Conservation (phyloP, 2,113 vertebrate genomes). For the Oncorhynchus clarkii region DNA sequence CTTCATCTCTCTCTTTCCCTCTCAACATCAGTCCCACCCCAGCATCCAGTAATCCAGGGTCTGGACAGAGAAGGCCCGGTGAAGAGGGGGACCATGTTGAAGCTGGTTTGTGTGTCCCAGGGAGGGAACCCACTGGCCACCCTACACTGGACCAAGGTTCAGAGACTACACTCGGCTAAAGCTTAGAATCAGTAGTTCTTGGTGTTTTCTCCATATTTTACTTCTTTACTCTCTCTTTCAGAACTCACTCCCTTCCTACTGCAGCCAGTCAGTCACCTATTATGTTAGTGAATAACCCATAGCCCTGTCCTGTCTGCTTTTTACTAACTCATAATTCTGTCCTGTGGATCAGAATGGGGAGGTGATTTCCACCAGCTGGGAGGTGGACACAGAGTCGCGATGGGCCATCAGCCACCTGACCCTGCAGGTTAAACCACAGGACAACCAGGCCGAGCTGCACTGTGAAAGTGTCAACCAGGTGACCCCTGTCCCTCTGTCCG, state of each 20-base stretch:
- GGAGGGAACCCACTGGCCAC: slow-evolving; percentile 84
- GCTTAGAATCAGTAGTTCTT: not conserved
- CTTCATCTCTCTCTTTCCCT: too few relatives aligned
- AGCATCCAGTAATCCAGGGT: slow-evolving; percentile 76
- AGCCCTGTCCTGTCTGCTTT: too few relatives aligned
- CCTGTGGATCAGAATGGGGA: slow-evolving; percentile 69
- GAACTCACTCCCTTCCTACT: slow-evolving; percentile 64
- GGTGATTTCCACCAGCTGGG: slow-evolving; percentile 77
- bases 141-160: slow-evolving; percentile 82
- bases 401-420: slow-evolving; percentile 72
- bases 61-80: slow-evolving; percentile 65
- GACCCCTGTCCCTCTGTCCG: slow-evolving; percentile 58
- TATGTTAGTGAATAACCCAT: too few relatives aligned
- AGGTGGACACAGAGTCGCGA: slow-evolving; percentile 61
- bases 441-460: slow-evolving; percentile 75
- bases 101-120: slow-evolving; percentile 70
- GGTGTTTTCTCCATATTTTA: too few relatives aligned
- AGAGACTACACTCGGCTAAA: slow-evolving; percentile 10
- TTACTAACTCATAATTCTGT: too few relatives aligned
- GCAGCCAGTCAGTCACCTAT: not conserved
- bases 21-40: slow-evolving; percentile 72
- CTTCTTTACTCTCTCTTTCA: slow-evolving; percentile 33
- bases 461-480: slow-evolving; percentile 82
- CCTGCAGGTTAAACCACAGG: slow-evolving; percentile 67
- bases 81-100: slow-evolving; percentile 68